Base-by-base conservation (phyloP, 2,113 vertebrate genomes). In the Brachypodius melanocephalos region DNA sequence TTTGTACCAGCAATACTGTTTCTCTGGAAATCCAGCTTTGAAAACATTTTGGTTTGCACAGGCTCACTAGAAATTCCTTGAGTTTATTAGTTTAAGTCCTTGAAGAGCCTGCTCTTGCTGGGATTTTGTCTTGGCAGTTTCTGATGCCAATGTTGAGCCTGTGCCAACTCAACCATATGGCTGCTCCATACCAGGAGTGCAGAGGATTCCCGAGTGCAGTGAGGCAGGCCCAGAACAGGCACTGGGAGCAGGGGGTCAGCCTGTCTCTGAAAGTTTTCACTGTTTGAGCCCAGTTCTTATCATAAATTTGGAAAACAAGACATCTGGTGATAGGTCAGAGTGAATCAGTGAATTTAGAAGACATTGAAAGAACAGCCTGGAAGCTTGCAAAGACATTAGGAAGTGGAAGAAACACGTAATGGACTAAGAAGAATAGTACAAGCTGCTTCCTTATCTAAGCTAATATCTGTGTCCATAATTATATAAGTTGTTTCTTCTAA, bases 101-200 rank as follows among this genome's bases (percentile, higher is more conserved):
- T 9, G 29, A n/a, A 18, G 42, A 52, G 66, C 20, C 34, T 75
- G 52, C 8, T 54, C 26, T 29, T 32, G 51, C 51, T 58, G 66
- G 38, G 51, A 45, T 77, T 77, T 87, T 81, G 45, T 42, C 78
- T 87, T n/a, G n/a, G 55, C 82, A 45, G 48, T 34, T 73, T 40
- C 74, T 36, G 40, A 26, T 43, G 80, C 57, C 0, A 0, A 6
- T 6, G 25, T 2, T 86, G 67, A 72, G 32, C 4, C 19, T 9
- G 77, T 24, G 68, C 68, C 72, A 76, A 8, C 16, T 10, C 10
- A 36, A 9, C 45, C 15, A 5, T n/a, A 63, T 5, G 13, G 65
- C 59, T 40, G 51, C 66, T 78, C 85, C 38, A 6, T 21, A 10
- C 17, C 6, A 21, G 77, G 72, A 68, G 25, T 0, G 4, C 49